Evolutionary conservation across 2,888 invertebrate species (phyloP).

Genomic region (Eupelmus urozonus): DNA sequence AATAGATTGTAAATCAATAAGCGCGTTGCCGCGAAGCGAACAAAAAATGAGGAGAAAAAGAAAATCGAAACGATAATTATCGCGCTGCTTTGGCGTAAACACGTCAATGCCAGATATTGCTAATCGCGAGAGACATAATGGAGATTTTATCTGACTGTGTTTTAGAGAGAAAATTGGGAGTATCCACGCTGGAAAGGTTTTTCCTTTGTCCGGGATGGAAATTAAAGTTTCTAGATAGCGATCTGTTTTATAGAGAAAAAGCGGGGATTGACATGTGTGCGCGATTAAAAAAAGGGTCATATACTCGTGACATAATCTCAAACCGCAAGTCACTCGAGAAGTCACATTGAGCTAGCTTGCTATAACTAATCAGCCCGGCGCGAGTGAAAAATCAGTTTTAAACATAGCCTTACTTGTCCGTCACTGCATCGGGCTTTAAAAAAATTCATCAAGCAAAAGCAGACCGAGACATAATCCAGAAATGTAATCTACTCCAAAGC

Average conservation of each 20-base stretch:
- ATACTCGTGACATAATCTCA: conserved; percentile 21
- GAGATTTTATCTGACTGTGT: neutral
- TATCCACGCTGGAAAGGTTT: too few relatives aligned
- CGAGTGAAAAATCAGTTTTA: conserved; percentile 7
- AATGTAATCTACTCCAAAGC: too few relatives aligned
- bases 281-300: conserved; percentile 5
- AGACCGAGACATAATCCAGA: too few relatives aligned
- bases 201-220: too few relatives aligned
- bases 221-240: too few relatives aligned
- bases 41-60: too few relatives aligned
- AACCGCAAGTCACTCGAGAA: conserved; percentile 31
- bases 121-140: neutral
- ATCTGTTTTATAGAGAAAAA: neutral
- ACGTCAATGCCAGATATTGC: neutral
- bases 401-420: conserved; percentile 13
- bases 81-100: neutral
- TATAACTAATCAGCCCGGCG: neutral
- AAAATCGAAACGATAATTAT: conserved; percentile 1
- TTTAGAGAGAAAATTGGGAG: neutral
- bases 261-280: too few relatives aligned
- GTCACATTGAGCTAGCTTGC: neutral
- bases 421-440: neutral
- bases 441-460: neutral
- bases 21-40: neutral
- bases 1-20: conserved; percentile 30